phyloP scores from a whole-genome alignment of 2,888 invertebrate genomes.

The Adelphocoris suturalis region DNA sequence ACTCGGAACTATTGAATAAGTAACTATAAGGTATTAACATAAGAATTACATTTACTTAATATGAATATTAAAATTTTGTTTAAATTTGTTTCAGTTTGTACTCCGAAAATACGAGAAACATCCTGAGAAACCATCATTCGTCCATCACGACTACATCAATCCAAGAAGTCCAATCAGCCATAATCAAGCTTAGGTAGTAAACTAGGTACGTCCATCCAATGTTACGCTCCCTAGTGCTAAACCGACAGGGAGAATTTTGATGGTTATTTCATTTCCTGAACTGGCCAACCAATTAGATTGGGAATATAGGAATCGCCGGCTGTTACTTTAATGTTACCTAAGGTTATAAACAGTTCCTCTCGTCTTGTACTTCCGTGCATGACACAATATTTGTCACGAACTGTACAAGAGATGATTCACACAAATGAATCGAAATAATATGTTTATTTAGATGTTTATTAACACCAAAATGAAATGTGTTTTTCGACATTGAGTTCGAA shows the following conservation, averaged over 20 bases:
- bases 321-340: conserved; percentile 13
- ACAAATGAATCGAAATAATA: neutral
- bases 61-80: neutral
- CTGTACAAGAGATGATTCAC: neutral
- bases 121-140: neutral
- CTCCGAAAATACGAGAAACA: neutral
- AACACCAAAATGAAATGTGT: too few species aligned
- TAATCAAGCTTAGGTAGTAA: neutral
- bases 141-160: neutral
- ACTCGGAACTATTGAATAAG: too few species aligned
- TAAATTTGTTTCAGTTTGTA: neutral
- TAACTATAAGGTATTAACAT: too few species aligned
- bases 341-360: conserved; percentile 17
- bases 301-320: neutral
- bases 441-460: too few species aligned
- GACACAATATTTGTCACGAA: neutral
- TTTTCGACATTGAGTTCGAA: too few species aligned
- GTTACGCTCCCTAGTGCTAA: neutral
- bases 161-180: neutral
- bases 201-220: neutral
- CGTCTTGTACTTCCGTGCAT: neutral
- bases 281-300: neutral
- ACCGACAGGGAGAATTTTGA: neutral
- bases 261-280: neutral
- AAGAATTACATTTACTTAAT: too few species aligned